Base-by-base conservation (phyloP, 1,140 invertebrate genomes). In the Coptotermes formosanus region DNA sequence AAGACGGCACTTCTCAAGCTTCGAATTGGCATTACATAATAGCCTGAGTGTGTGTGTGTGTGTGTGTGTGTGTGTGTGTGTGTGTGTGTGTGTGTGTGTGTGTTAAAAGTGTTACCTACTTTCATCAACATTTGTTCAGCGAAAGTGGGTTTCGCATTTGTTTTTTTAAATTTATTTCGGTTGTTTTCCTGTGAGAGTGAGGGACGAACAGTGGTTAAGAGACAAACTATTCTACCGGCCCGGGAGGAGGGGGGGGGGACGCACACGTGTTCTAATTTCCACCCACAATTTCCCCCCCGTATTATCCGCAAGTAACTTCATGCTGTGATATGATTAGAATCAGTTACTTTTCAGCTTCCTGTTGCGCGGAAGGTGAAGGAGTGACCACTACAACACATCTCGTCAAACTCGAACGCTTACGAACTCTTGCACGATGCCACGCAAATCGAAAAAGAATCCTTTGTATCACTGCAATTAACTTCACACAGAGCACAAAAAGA, bases 51-150 rank as follows among this genome's bases (percentile, higher is more conserved):
- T 59, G 59, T 8, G 25, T 23, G 59, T 64, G 64, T 75, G 64
- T 75, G 64, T 75, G 64, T 75, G n/a, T 38, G 55, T 59, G 59
- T 8, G 25, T 23, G 59, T 64, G 64, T 75, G 64, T 75, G 64
- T 75, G 64, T 75, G n/a, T n/a, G n/a, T 38, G 55, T 59, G 59
- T 8, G 25, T 23, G 59, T 64, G 64, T 75, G 64, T 75, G 64
- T 75, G 64, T 75, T 75, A 75, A 75, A 75, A 75, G 64, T 75
- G 64, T 75, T 75, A 75, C 64, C 64, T 75, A 75, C 64, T 75
- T 75, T 75, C 64, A 75, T 75, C 64, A 75, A 16, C 64, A 75
- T 75, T 75, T 75, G 64, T 75, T 75, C 64, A 75, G 64, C 64
- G 64, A 75, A 75, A 75, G 64, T 75, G n/a, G 64, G 64, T 75